A percentile compares a stretch with the other conserved stretches of the same genome.
Evolutionary conservation across 2,797 vertebrate genomes (phyloP).

Genomic region (Atherinosoma microstoma): DNA sequence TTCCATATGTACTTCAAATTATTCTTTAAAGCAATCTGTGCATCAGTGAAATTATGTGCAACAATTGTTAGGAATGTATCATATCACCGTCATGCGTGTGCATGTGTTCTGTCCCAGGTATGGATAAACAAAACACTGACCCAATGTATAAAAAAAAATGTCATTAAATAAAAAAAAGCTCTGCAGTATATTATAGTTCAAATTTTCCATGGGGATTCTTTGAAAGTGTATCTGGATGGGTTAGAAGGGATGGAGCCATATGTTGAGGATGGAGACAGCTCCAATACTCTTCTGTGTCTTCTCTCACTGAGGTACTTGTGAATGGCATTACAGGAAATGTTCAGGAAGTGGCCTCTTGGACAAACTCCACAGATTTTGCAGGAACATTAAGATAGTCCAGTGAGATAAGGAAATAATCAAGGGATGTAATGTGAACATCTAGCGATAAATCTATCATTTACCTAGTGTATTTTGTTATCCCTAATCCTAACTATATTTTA

Average conservation of each 20-base stretch:
- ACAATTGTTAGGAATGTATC: not conserved
- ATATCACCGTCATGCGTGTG: not conserved
- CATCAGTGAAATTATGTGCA: not conserved
- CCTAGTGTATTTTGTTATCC: too few relatives aligned
- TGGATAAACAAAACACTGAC: too few relatives aligned
- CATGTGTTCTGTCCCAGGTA: too few relatives aligned
- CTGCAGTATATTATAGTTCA: not conserved
- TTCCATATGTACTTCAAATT: not conserved
- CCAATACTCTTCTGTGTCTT: constrained; percentile 6
- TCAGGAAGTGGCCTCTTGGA: constrained; percentile 14
- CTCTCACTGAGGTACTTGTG: constrained; percentile 7
- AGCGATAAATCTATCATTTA: not conserved
- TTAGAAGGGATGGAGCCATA: not conserved
- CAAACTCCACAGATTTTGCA: constrained; percentile 14
- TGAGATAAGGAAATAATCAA: not conserved
- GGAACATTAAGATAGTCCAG: not conserved
- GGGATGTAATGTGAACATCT: not conserved
- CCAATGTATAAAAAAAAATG: too few relatives aligned
- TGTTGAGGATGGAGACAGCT: not conserved
- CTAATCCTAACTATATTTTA: too few relatives aligned
- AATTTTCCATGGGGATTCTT: not conserved
- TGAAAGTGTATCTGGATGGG: not conserved
- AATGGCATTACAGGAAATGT: constrained; percentile 20
- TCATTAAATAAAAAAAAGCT: too few relatives aligned
- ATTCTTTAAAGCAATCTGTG: not conserved